phyloP scores from a whole-genome alignment of 2,888 invertebrate genomes.

The Melinopterus prodromus region DNA sequence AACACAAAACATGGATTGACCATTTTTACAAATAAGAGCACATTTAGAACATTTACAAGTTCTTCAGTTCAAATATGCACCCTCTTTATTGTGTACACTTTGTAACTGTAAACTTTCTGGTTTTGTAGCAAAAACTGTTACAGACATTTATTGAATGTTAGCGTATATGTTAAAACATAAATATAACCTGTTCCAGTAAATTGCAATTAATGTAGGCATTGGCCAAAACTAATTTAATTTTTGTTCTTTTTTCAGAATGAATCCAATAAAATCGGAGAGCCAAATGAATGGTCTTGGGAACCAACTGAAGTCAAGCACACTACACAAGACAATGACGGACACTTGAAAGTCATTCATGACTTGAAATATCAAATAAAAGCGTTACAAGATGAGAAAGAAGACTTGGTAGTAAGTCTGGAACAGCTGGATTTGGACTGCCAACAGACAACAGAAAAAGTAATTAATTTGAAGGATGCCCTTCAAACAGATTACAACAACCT shows the following conservation, averaged over 20 bases:
- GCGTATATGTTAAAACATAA: too few species aligned
- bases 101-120: too few species aligned
- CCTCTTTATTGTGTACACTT: too few species aligned
- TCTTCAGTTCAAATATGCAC: too few species aligned
- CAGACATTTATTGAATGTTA: too few species aligned
- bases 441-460: slow-evolving; percentile 55
- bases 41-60: too few species aligned
- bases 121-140: too few species aligned
- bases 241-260: slow-evolving; percentile 51
- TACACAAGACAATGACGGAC: slow-evolving; percentile 14
- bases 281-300: slow-evolving; percentile 65
- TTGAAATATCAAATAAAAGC: slow-evolving; percentile 48
- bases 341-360: slow-evolving; percentile 45
- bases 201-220: neutral
- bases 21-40: too few species aligned
- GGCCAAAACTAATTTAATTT: neutral
- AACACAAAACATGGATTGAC: too few species aligned
- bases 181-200: neutral
- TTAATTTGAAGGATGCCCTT: slow-evolving; percentile 55
- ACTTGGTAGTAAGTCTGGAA: slow-evolving; percentile 52
- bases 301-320: slow-evolving; percentile 52
- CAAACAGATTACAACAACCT: slow-evolving; percentile 55
- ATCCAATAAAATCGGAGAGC: slow-evolving; percentile 50
- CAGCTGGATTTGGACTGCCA: slow-evolving; percentile 59
- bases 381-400: slow-evolving; percentile 55